Base-by-base conservation (phyloP, 2,797 vertebrate genomes). In the Leontocebus nigricollis region DNA sequence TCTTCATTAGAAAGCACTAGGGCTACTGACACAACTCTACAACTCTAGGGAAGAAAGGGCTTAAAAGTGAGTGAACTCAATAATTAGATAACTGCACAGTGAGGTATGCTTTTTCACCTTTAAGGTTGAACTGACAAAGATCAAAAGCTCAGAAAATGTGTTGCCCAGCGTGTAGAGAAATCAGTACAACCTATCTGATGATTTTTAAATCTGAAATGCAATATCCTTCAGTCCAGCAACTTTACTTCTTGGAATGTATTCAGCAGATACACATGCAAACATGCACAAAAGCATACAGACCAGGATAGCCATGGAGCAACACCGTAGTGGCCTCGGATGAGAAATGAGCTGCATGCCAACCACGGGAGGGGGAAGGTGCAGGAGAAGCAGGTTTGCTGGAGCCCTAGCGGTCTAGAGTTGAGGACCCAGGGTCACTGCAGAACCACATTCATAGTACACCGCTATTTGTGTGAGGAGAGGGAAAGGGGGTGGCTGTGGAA, bases 391-490 rank as follows among this genome's bases (percentile, higher is more conserved):
- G 1, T 2, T 5, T 13, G 48, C 61, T 20, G 4, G 4, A 67
- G 61, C 1, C 12, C 33, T 3, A 24, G 8, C 2, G 0, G 36
- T 26, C 2, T 24, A 13, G 26, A 5, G 4, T 24, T 24, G 39
- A n/a, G 72, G 44, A 27, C 9, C 10, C 14, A 0, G 3, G 13
- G 41, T 24, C 48, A 11, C 6, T 30, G 36, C 26, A 33, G 11
- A 17, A 0, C 17, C 7, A 5, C 3, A 1, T 9, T 22, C 50
- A 24, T 4, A 44, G n/a, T 1, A 7, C 0, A 0, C 50, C 7
- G n/a, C 33, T 7, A 2, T 2, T 19, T 41, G 41, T 5, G 19
- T 22, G 67, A 67, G 52, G 61, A 50, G 27, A 82, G 8, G 11
- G 64, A 7, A 12, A 12, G 13, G 15, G 24, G 1, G 57, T 1